Evolutionary conservation across 2,113 vertebrate genomes (phyloP), one percentile per base, ranked within the genome.

Genomic region (Castor canadensis): DNA sequence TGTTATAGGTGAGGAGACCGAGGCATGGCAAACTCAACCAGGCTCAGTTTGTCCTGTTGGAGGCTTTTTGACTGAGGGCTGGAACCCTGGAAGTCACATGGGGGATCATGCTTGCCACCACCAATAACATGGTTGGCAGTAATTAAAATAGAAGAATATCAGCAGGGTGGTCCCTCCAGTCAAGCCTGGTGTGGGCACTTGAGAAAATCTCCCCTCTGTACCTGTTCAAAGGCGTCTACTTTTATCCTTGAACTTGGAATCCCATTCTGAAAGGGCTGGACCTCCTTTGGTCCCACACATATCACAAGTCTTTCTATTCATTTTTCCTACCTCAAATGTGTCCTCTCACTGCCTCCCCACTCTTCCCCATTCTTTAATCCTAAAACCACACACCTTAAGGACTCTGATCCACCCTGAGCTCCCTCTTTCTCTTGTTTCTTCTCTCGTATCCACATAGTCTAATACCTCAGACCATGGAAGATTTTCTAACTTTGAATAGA

Each of bases 1-100:
- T 1, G 40, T 13, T 9, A 11, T 0, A 9, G n/a, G 7, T 12
- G 58, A 60, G 58, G 56, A 75, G 17, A 0, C 0, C 1, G 35
- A 26, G 62, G 5, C n/a, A n/a, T n/a, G n/a, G n/a, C n/a, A n/a
- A n/a, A n/a, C n/a, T n/a, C n/a, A n/a, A n/a, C n/a, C n/a, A n/a
- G n/a, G n/a, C n/a, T n/a, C n/a, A n/a, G n/a, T n/a, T n/a, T n/a
- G n/a, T n/a, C n/a, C n/a, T n/a, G 2, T 22, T 58, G 56, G 20
- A 58, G 56, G 15, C 24, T 7, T 17, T 38, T 45, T 15, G 20
- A 19, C 45, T 9, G 0, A 38, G 5, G 15, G 12, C 49, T 8
- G 10, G 22, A 40, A 9, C 24, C 38, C 60, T 5, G n/a, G 28
- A 8, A 15, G 58, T 17, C 32, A 2, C 38, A 49, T 20, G 9